phyloP scores from a whole-genome alignment of 92 coral and sea anemone species.

The Epizoanthus ramosus region DNA sequence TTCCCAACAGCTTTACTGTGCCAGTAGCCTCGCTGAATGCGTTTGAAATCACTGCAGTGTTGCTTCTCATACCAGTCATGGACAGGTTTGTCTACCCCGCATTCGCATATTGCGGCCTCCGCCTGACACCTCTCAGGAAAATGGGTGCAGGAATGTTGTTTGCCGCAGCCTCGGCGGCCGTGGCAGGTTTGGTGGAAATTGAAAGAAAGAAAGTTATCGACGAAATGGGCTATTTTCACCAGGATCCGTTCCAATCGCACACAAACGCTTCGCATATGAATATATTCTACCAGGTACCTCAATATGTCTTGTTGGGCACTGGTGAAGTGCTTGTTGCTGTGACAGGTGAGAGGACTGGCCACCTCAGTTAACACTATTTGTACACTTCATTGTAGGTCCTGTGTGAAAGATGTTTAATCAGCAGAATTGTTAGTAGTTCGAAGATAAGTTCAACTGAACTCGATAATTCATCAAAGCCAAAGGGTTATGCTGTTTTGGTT shows the following conservation, averaged over 20 bases:
- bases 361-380: background rate
- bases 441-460: too few relatives aligned
- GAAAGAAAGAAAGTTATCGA: slow-evolving; percentile 52
- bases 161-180: slow-evolving; percentile 76
- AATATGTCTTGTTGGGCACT: slow-evolving; percentile 72
- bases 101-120: slow-evolving; percentile 60
- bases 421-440: too few relatives aligned
- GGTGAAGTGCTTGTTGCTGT: slow-evolving; percentile 78
- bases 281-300: slow-evolving; percentile 81
- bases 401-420: background rate
- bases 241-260: slow-evolving; percentile 41
- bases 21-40: slow-evolving; percentile 74
- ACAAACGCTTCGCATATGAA: slow-evolving; percentile 67
- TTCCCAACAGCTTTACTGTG: slow-evolving; percentile 24
- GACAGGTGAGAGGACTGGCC: slow-evolving; percentile 52
- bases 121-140: slow-evolving; percentile 79
- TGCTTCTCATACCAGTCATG: slow-evolving; percentile 82
- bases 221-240: slow-evolving; percentile 47
- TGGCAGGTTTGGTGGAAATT: slow-evolving; percentile 85
- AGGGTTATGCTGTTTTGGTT: too few relatives aligned
- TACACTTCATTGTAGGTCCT: background rate
- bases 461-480: too few relatives aligned
- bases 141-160: slow-evolving; percentile 91
- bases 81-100: slow-evolving; percentile 86
- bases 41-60: slow-evolving; percentile 60